phyloP scores from a whole-genome alignment of 2,113 vertebrate species.

The Pseudorectes ferrugineus region DNA sequence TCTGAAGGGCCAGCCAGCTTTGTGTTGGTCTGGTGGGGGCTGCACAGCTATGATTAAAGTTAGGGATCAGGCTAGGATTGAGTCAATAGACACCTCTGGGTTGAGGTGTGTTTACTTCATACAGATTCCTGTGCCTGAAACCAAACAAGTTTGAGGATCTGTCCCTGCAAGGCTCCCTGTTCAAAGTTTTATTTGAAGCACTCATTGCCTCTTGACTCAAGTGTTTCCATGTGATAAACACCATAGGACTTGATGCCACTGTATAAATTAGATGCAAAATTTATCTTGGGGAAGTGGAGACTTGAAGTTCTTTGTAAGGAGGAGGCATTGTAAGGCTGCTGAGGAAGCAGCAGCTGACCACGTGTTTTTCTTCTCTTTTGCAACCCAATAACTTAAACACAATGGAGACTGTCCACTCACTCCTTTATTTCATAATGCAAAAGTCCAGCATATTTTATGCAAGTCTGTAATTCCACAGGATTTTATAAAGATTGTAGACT shows the following conservation, averaged over 20 bases:
- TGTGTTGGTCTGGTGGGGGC: not conserved
- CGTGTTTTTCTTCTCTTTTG: not conserved
- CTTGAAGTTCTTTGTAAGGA: not conserved
- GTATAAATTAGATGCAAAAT: not conserved
- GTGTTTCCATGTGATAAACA: not conserved
- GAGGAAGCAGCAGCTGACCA: not conserved
- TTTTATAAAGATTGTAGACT: not conserved
- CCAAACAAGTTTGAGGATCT: not conserved
- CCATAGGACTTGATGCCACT: not conserved
- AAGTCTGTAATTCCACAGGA: not conserved
- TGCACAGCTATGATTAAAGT: not conserved
- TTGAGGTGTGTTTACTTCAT: not conserved
- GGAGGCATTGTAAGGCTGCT: not conserved
- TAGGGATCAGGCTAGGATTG: not conserved
- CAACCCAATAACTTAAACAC: not conserved
- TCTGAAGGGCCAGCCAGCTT: not conserved
- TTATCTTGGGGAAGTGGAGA: not conserved
- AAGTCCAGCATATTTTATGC: not conserved
- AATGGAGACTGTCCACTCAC: not conserved
- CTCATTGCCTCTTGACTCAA: not conserved
- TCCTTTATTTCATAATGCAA: not conserved
- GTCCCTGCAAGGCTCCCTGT: not conserved
- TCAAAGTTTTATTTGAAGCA: not conserved
- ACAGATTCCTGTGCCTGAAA: not conserved
- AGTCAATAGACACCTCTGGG: not conserved